Evolutionary conservation across 2,113 vertebrate genomes (phyloP), one percentile per base, ranked within the genome.

Genomic region (Datnioides undecimradiatus): DNA sequence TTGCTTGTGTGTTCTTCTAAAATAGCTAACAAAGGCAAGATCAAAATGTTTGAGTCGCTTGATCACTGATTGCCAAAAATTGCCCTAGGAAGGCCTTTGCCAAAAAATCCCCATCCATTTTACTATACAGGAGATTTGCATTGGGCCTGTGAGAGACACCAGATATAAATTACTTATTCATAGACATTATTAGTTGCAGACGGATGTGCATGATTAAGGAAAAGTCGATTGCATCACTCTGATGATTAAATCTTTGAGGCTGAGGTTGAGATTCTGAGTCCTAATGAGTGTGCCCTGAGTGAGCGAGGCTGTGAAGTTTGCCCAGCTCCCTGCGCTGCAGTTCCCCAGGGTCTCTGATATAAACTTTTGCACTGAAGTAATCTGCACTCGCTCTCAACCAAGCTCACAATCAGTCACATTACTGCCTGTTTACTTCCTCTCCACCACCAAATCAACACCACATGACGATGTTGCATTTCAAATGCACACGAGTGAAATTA

Each of bases 401-500:
- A 62, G 83, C 9, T 52, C 65, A 63, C 60, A 70, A 48, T 76
- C 41, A 45, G 21, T 77, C 76, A 59, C 71, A n/a, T n/a, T 58
- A 31, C 52, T 17, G 41, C 55, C 45, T 69, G 54, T 82, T 80
- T 70, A 67, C 25, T 27, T 70, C 29, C 66, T 0, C 52, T 69
- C 66, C 67, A 63, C 48, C 31, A 19, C 17, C 48, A 85, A 85
- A 87, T 87, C 52, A 75, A 73, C 74, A 79, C 73, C 78, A 86
- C 67, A 82, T 79, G 86, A 54, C 6, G 23, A 63, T n/a, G 54
- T 40, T 66, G 68, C 45, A 65, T 80, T 82, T 74, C 43, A 83
- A 64, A 67, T 48, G 43, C 51, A 34, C 54, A 59, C 23, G 31
- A 58, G 79, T 49, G 65, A 70, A 72, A 46, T 80, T 71, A 54